Evolutionary conservation across 2,113 vertebrate genomes (phyloP).

Genomic region (Mellivora capensis): DNA sequence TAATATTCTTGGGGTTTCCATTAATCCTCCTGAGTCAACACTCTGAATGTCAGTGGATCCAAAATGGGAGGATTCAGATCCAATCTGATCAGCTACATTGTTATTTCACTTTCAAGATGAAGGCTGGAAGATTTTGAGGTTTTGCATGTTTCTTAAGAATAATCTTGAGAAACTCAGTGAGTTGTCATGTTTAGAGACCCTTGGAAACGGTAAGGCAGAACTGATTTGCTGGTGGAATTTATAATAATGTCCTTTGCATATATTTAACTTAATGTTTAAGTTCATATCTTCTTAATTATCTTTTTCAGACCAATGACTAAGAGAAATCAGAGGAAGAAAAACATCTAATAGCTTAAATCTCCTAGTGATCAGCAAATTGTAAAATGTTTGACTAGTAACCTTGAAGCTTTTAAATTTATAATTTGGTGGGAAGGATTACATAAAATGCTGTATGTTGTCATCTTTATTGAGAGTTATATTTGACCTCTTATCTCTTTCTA

Average conservation of each 20-base stretch:
- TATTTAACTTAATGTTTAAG: background rate
- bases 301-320: background rate
- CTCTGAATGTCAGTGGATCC: background rate
- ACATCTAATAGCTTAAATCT: background rate
- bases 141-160: background rate
- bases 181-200: background rate
- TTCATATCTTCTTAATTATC: background rate
- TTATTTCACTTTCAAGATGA: background rate
- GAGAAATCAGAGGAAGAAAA: background rate
- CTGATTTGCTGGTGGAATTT: background rate
- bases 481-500: conserved; percentile 61
- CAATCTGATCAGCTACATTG: background rate
- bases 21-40: background rate
- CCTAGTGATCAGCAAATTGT: background rate
- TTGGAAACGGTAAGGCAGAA: background rate
- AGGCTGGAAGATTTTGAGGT: background rate
- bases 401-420: conserved; percentile 52
- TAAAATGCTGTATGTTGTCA: conserved; percentile 51
- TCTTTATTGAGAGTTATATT: conserved; percentile 75
- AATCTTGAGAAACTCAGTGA: background rate
- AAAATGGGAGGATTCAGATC: background rate
- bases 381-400: conserved; percentile 53
- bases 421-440: conserved; percentile 47
- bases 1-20: background rate
- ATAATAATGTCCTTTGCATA: background rate